These are phyloP conservation scores for Hyalella azteca DNA, from an alignment of 2,888 invertebrate species.

Conservation along the genomic window DNA sequence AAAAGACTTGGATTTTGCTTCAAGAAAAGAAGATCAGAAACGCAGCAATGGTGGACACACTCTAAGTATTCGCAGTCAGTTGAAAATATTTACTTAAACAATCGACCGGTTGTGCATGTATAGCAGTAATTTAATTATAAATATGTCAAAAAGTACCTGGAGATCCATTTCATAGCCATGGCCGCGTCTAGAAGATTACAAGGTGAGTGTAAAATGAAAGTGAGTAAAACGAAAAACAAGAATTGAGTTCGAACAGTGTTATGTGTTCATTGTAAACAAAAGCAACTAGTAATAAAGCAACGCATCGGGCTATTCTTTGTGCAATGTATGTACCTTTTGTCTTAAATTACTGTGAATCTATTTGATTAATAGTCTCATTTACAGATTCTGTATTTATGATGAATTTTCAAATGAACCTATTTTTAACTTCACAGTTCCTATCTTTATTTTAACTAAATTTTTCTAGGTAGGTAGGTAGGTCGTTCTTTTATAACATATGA, in stretches of 20 bases:
- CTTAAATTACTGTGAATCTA: too few species aligned
- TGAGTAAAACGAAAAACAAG: not conserved
- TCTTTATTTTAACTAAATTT: too few species aligned
- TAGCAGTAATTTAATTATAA: constrained; percentile 42
- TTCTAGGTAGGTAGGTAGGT: too few species aligned
- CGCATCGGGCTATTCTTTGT: not conserved
- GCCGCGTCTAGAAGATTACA: constrained; percentile 59
- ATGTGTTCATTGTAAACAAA: not conserved
- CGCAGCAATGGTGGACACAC: constrained; percentile 15
- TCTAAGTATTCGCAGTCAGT: constrained; percentile 2
- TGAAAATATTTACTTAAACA: constrained; percentile 32
- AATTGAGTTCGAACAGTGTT: not conserved
- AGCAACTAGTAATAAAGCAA: not conserved
- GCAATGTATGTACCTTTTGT: not conserved
- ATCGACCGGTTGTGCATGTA: constrained; percentile 15
- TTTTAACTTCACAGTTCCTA: too few species aligned
- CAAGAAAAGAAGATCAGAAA: not conserved
- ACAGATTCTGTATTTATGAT: too few species aligned
- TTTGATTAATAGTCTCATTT: too few species aligned
- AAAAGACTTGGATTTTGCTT: not conserved
- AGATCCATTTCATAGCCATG: constrained; percentile 58
- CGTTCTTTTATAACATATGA: too few species aligned
- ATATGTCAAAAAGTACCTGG: constrained; percentile 52
- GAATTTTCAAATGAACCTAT: too few species aligned
- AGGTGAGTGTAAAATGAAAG: constrained; percentile 41